Percentiles rank a stretch among this genome's conserved stretches.
Conservation (phyloP, 1,140 invertebrate species). For the Andricus grossulariae region DNA sequence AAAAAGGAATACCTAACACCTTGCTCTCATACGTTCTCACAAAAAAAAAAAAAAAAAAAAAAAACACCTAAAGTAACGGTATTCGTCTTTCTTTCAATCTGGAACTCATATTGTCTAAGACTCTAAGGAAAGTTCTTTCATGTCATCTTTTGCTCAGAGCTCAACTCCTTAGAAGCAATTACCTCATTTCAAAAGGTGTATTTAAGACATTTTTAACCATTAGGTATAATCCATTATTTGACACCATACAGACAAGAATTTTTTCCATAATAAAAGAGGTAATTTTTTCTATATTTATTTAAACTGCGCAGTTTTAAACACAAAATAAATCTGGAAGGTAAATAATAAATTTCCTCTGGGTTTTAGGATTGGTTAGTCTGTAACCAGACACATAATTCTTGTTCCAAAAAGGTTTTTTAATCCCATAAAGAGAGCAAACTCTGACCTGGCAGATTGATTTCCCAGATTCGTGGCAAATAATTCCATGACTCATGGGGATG, state of each 20-base stretch:
- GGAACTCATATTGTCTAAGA: background rate
- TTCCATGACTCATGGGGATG: conserved; percentile 42
- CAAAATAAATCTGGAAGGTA: conserved; percentile 43
- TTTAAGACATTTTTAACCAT: too few relatives aligned
- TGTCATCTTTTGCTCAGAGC: background rate
- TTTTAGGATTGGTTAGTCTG: too few relatives aligned
- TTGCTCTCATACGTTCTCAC: background rate
- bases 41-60: background rate
- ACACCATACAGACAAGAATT: too few relatives aligned
- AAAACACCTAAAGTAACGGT: background rate
- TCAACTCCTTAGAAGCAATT: too few relatives aligned
- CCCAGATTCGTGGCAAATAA: conserved; percentile 56
- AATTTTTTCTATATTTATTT: background rate
- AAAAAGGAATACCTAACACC: conserved; percentile 31
- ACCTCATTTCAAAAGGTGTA: too few relatives aligned
- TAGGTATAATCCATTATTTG: too few relatives aligned
- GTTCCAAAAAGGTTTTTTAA: conserved; percentile 1
- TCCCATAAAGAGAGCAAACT: conserved; percentile 38
- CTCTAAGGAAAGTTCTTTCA: background rate
- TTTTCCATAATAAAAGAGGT: too few relatives aligned
- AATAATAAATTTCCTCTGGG: conserved; percentile 34
- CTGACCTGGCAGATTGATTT: conserved; percentile 55
- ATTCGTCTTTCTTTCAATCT: conserved; percentile 2
- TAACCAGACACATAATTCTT: conserved; percentile 42
- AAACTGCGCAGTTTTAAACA: background rate